Evolutionary conservation across 1,140 invertebrate genomes (phyloP).

Genomic region (Phthorimaea operculella): DNA sequence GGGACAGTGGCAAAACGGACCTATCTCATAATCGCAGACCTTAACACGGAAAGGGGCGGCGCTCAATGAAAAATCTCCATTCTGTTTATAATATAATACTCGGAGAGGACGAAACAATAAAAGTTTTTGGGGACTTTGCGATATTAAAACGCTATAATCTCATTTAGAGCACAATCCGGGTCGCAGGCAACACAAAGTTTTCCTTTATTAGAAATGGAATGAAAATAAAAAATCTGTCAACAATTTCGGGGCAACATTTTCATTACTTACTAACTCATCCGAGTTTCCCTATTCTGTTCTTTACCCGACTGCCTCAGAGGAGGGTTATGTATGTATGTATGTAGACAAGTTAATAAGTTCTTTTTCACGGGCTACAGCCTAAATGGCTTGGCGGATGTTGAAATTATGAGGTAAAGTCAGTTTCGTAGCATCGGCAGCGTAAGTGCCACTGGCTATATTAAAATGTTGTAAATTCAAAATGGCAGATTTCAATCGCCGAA

Average conservation of each 20-base stretch:
- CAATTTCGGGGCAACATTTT: slow-evolving; percentile 42
- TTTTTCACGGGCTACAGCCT: too few species aligned
- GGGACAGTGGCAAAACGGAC: too few species aligned
- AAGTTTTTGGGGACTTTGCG: slow-evolving; percentile 39
- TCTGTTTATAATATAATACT: slow-evolving; percentile 48
- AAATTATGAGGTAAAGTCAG: too few species aligned
- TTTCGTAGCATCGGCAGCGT: too few species aligned
- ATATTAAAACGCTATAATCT: slow-evolving; percentile 60
- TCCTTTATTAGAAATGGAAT: slow-evolving; percentile 51
- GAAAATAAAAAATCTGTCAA: slow-evolving; percentile 33
- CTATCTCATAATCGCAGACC: slow-evolving; percentile 1
- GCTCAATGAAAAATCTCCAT: slow-evolving; percentile 49
- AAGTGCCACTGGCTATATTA: too few species aligned
- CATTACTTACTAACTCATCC: slow-evolving; percentile 50
- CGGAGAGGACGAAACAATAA: slow-evolving; percentile 44
- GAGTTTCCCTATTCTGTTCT: slow-evolving; percentile 12
- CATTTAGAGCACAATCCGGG: slow-evolving; percentile 28
- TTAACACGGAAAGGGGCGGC: slow-evolving; percentile 35
- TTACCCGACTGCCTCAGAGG: too few species aligned
- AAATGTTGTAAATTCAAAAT: too few species aligned
- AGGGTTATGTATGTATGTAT: too few species aligned
- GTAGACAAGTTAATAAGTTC: too few species aligned
- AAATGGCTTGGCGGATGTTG: too few species aligned
- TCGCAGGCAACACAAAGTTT: slow-evolving; percentile 32
- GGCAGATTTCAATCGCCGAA: too few species aligned